Conservation (phyloP, 2,113 vertebrate genomes). For the Tringa solitaria region DNA sequence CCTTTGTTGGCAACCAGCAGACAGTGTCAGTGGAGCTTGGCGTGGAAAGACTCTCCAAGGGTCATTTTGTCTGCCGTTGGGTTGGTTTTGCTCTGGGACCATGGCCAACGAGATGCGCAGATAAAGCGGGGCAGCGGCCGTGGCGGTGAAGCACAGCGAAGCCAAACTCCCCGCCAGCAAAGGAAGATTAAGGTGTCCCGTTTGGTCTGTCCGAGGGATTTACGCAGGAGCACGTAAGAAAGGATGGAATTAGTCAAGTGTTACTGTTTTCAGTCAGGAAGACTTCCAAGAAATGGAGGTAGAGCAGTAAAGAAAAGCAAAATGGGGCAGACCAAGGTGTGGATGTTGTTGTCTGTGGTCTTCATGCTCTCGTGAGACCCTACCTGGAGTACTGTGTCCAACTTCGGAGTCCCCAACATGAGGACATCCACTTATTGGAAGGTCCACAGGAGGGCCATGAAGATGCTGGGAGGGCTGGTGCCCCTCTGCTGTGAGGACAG, state of each 20-base stretch:
- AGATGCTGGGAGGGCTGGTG: too few species aligned
- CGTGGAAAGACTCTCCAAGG: not conserved
- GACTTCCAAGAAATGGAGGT: not conserved
- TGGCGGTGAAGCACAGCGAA: not conserved
- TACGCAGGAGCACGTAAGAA: not conserved
- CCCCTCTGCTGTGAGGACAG: too few species aligned
- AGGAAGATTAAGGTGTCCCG: accelerated
- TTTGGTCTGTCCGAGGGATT: accelerated
- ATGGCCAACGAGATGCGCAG: not conserved
- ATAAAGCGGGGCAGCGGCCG: not conserved
- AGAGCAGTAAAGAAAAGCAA: not conserved
- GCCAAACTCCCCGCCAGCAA: not conserved
- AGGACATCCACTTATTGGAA: too few species aligned
- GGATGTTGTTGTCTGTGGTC: not conserved
- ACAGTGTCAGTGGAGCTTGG: not conserved
- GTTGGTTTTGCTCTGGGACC: not conserved
- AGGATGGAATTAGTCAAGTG: not conserved
- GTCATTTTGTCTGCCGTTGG: not conserved
- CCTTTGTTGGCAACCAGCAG: not conserved
- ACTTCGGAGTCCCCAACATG: too few species aligned
- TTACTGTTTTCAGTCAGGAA: not conserved
- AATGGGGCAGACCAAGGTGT: accelerated
- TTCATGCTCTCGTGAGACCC: not conserved
- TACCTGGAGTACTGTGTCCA: too few species aligned
- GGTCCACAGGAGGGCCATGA: too few species aligned